Conservation (phyloP, 2,113 vertebrate genomes). For the Ancistrus triradiatus region DNA sequence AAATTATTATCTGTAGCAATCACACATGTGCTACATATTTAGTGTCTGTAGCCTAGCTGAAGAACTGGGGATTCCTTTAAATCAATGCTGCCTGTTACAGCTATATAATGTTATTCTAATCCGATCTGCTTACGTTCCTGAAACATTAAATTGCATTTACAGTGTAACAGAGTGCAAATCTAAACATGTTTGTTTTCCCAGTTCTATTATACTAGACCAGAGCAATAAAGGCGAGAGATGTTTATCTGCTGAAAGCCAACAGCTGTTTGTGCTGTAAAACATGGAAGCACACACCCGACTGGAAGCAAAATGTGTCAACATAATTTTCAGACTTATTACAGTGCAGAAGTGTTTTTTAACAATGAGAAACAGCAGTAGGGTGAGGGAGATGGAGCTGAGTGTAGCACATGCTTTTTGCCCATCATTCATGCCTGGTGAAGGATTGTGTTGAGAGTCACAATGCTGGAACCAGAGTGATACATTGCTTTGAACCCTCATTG, state of each 20-base stretch:
- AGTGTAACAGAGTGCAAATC: no score
- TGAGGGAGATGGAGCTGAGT: slow-evolving; percentile 39
- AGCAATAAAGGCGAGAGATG: slow-evolving; percentile 1
- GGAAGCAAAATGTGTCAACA: slow-evolving; percentile 18
- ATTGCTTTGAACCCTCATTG: not conserved
- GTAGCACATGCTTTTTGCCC: slow-evolving; percentile 49
- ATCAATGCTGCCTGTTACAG: no score
- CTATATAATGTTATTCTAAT: no score
- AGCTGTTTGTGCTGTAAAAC: slow-evolving; percentile 18
- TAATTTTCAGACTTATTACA: slow-evolving; percentile 10
- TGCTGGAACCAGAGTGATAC: slow-evolving; percentile 21
- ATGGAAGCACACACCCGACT: not conserved
- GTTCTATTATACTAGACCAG: not conserved
- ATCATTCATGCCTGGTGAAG: slow-evolving; percentile 55
- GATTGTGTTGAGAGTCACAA: slow-evolving; percentile 32
- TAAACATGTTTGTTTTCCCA: not conserved
- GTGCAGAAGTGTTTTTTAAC: slow-evolving; percentile 9
- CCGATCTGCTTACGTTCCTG: not conserved
- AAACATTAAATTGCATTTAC: not conserved
- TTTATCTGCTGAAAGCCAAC: slow-evolving; percentile 4
- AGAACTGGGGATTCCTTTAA: no score
- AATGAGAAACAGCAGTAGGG: slow-evolving; percentile 35
- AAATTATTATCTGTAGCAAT: no score
- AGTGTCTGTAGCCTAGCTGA: no score
- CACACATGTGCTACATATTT: no score